Percentiles rank a stretch among this genome's conserved stretches.
Evolutionary conservation across 1,140 invertebrate species (phyloP).

Genomic region (Magallana ariakensis): DNA sequence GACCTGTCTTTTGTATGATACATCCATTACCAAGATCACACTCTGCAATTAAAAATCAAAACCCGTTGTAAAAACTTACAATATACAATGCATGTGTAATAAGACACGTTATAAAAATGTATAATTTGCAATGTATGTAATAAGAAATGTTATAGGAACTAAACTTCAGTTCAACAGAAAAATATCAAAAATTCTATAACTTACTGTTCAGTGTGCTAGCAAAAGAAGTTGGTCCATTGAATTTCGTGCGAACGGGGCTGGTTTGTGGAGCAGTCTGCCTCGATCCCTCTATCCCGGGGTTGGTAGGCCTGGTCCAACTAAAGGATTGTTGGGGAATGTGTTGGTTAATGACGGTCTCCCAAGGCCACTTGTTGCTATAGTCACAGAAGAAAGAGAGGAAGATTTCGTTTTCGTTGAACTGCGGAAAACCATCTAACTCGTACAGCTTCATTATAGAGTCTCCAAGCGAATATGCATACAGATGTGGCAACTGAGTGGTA

Average conservation of each 20-base stretch:
- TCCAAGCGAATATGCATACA: slow-evolving; percentile 66
- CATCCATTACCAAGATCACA: slow-evolving; percentile 44
- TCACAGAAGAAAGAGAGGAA: slow-evolving; percentile 57
- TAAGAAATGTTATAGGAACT: no score
- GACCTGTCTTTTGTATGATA: slow-evolving; percentile 13
- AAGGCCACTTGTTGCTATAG: slow-evolving; percentile 55
- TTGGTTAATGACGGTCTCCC: slow-evolving; percentile 43
- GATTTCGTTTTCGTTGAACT: slow-evolving; percentile 56
- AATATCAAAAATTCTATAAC: not conserved
- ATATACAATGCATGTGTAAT: no score
- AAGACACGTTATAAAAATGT: no score
- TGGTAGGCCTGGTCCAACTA: not conserved
- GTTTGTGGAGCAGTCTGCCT: not conserved
- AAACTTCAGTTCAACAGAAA: no score
- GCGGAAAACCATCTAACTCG: slow-evolving; percentile 64
- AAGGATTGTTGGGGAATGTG: not conserved
- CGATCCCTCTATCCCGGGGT: not conserved
- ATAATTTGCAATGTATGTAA: no score
- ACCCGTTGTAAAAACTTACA: no score
- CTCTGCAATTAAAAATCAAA: not conserved
- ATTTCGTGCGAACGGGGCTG: not conserved
- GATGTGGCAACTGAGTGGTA: slow-evolving; percentile 54
- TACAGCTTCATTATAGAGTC: slow-evolving; percentile 70
- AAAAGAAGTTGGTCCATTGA: not conserved
- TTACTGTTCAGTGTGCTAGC: slow-evolving; percentile 6